Percentiles rank a stretch among this genome's conserved stretches.
Evolutionary conservation across 2,797 vertebrate species (phyloP).

Genomic region (Alca torda): DNA sequence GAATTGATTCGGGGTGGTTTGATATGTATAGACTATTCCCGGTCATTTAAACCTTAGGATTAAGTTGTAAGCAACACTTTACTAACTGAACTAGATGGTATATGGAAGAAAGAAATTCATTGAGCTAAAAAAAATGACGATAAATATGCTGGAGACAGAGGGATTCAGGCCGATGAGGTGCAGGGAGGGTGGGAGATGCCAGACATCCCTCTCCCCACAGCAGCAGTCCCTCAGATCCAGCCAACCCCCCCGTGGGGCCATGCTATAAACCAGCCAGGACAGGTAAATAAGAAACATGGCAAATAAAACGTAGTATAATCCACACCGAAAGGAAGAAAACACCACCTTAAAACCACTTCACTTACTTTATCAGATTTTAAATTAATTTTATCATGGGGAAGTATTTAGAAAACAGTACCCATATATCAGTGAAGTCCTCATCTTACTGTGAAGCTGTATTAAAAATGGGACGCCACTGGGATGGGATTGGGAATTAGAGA

Average conservation of each 20-base stretch:
- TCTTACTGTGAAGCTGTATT: neutral
- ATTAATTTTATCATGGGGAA: neutral
- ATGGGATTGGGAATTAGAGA: neutral
- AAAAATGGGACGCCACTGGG: neutral
- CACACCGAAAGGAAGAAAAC: neutral
- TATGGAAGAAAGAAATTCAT: neutral
- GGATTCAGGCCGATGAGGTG: neutral
- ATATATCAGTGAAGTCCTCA: no score
- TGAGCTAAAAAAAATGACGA: neutral
- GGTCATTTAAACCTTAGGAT: neutral
- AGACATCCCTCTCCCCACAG: neutral
- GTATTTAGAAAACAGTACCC: neutral
- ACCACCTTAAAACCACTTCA: neutral
- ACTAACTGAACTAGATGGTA: neutral
- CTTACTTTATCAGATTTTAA: neutral
- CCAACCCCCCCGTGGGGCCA: fast-evolving
- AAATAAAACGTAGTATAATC: neutral
- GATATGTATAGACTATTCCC: neutral
- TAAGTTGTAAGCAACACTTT: neutral
- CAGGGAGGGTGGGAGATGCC: neutral
- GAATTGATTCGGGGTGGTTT: neutral
- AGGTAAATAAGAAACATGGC: neutral
- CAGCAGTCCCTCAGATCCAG: neutral
- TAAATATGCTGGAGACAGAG: neutral
- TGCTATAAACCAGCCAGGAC: neutral